Conservation (phyloP, 2,113 vertebrate species). For the Oceanites oceanicus region DNA sequence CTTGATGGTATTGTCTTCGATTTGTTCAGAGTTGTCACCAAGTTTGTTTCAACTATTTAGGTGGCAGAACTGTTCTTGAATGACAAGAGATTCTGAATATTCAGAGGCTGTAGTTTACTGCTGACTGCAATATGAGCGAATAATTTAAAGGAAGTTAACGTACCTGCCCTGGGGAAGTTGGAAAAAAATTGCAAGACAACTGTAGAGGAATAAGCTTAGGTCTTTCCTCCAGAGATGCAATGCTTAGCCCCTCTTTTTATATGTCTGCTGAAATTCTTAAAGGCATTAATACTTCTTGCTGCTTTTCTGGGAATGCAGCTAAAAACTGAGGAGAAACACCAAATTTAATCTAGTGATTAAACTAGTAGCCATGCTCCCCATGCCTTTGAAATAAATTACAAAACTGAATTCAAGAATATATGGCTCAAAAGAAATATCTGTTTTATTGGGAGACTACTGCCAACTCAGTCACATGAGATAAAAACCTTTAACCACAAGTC, state of each 20-base stretch:
- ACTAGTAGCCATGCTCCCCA: background rate
- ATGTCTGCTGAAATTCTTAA: background rate
- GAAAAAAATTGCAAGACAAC: background rate
- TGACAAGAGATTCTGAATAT: background rate
- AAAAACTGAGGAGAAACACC: background rate
- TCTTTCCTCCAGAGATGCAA: background rate
- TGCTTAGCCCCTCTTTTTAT: background rate
- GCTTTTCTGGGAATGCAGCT: accelerated
- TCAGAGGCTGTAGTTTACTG: background rate
- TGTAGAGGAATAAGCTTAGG: background rate
- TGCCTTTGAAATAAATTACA: background rate
- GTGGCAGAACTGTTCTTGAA: background rate
- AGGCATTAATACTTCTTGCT: background rate
- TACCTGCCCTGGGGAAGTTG: background rate
- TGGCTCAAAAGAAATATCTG: background rate
- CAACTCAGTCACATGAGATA: background rate
- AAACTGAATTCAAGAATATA: background rate
- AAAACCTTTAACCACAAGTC: background rate
- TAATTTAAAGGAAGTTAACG: background rate
- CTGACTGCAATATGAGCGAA: background rate
- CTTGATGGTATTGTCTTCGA: background rate
- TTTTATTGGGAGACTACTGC: background rate
- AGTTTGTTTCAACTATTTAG: background rate
- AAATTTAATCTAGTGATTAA: background rate
- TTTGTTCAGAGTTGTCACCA: background rate